Evolutionary conservation across 2,888 invertebrate species (phyloP), one percentile per base, ranked within the genome.

Genomic region (Sympetrum striolatum): DNA sequence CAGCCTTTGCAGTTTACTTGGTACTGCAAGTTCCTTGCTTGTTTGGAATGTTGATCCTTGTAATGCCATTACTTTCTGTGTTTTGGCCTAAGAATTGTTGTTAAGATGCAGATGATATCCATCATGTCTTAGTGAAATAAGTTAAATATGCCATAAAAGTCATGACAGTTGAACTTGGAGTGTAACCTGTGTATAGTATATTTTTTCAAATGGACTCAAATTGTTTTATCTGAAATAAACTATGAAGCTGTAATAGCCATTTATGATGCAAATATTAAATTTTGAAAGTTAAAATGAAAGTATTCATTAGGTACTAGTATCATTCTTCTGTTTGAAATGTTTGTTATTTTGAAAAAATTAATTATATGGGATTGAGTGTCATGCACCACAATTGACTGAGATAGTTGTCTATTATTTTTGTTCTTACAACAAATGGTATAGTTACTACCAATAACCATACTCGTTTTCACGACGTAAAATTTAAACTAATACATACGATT

Each of bases 1-100:
- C 86, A 86, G 86, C 86, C 86, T 60, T 12, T 86, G 86, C 86
- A 86, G 86, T 86, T 64, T 37, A 60, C 31, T 60, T 86, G 86
- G 60, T 60, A 60, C 86, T 86, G 86, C 86, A 64, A 86, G 86
- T 86, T 86, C 86, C 86, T 86, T 86, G 86, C 86, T 86, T 86
- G 86, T 86, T 86, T 86, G 86, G 86, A 86, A 86, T 86, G 86
- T 86, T 86, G 86, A 86, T 86, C 37, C 86, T 86, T 58, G 10
- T 37, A 86, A 53, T 60, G 86, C 86, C 86, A 86, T 86, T 86
- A 86, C 86, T 86, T 86, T 86, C 58, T 86, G 86, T 86, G 86
- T 86, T 86, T 86, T 86, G 86, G 86, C 86, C 86, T 86, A 86
- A 86, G 86, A 86, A 35, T 60, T 37, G 86, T 86, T 86, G 86